These are phyloP conservation scores for Gasterosteus nipponicus DNA, from an alignment of 2,113 vertebrate genomes.

Conservation along the genomic window DNA sequence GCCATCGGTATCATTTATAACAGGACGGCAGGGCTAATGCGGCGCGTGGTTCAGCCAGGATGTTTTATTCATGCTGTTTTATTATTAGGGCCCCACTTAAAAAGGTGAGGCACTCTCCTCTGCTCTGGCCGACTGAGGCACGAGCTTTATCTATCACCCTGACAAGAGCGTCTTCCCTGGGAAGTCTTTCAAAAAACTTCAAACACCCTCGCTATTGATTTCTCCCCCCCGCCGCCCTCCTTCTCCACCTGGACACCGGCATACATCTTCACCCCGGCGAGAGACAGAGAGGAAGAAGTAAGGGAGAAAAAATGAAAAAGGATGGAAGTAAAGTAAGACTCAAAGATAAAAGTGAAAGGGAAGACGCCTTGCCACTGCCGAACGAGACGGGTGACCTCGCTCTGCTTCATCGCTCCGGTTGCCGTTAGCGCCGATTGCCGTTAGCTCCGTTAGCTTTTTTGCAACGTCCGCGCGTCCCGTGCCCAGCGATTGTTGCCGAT, in stretches of 20 bases:
- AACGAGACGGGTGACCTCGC: slow-evolving; percentile 75
- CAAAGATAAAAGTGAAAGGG: slow-evolving; percentile 73
- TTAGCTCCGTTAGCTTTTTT: slow-evolving; percentile 40
- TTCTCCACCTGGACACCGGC: slow-evolving; percentile 81
- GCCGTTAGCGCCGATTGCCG: slow-evolving; percentile 61
- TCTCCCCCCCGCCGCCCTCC: slow-evolving; percentile 70
- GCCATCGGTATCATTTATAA: slow-evolving; percentile 87
- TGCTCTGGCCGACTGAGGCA: slow-evolving; percentile 71
- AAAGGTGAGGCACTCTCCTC: slow-evolving; percentile 84
- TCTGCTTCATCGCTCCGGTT: slow-evolving; percentile 69
- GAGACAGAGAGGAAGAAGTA: slow-evolving; percentile 66
- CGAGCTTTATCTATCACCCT: slow-evolving; percentile 86
- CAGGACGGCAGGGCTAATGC: slow-evolving; percentile 82
- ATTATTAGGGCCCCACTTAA: slow-evolving; percentile 88
- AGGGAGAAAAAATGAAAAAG: slow-evolving; percentile 48
- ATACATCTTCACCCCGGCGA: slow-evolving; percentile 78
- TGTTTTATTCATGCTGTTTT: slow-evolving; percentile 89
- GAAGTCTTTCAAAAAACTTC: slow-evolving; percentile 89
- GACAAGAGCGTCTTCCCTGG: slow-evolving; percentile 86
- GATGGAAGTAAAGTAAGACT: slow-evolving; percentile 61
- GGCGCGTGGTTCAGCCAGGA: slow-evolving; percentile 78
- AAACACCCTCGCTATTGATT: slow-evolving; percentile 86
- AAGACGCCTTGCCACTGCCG: slow-evolving; percentile 66
- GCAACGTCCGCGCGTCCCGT: slow-evolving; percentile 7
- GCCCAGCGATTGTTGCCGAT: slow-evolving; percentile 49